Conservation (phyloP, 30 jellyfish, hydroid and myxozoan genomes). For the Catostylus mosaicus region DNA sequence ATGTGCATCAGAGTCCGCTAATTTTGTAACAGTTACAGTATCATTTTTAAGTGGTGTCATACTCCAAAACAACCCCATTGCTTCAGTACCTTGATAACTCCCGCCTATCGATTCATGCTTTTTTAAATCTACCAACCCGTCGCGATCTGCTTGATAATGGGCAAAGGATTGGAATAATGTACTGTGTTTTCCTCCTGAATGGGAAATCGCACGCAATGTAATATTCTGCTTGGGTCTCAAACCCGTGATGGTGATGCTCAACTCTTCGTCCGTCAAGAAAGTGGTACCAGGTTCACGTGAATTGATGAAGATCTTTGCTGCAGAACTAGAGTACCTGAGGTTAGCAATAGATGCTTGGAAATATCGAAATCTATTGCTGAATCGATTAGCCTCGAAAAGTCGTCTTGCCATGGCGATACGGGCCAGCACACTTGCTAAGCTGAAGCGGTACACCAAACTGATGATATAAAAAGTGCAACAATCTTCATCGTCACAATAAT, state of each 20-base stretch:
- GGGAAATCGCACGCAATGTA: slow-evolving; percentile 24
- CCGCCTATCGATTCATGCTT: slow-evolving; percentile 29
- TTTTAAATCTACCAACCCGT: slow-evolving; percentile 10
- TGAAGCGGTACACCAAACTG: no score
- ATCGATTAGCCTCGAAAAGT: no score
- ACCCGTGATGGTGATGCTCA: not conserved
- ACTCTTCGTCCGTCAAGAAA: slow-evolving; percentile 10
- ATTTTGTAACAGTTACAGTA: slow-evolving; percentile 1
- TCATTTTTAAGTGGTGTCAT: slow-evolving; percentile 27
- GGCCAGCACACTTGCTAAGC: no score
- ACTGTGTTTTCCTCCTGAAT: slow-evolving; percentile 8
- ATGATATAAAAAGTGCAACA: no score
- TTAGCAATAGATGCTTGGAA: no score
- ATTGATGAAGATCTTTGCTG: no score
- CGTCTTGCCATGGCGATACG: no score
- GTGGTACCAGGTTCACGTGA: not conserved
- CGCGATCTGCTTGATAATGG: slow-evolving; percentile 22
- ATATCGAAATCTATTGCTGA: no score
- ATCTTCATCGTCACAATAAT: no score
- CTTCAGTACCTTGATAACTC: slow-evolving; percentile 10
- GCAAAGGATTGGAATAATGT: slow-evolving; percentile 31
- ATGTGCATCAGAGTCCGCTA: not conserved
- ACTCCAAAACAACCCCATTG: slow-evolving; percentile 52
- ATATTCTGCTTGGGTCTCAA: slow-evolving; percentile 9
- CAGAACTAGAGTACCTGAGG: no score